Percentiles rank a stretch among this genome's conserved stretches.
Evolutionary conservation across 2,888 invertebrate species (phyloP).

Genomic region (Apantesis nais): DNA sequence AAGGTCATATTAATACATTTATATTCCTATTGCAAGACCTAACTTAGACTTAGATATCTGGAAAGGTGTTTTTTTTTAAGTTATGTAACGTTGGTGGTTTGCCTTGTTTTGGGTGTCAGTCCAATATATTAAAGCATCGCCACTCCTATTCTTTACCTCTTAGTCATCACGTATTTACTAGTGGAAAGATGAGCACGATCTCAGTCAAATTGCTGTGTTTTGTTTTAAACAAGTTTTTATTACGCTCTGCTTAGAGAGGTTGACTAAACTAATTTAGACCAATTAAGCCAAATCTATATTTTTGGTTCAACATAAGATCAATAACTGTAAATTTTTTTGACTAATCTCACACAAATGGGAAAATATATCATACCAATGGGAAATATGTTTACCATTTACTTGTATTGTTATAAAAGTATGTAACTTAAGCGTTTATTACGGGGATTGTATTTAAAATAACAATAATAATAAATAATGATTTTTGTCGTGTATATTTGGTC

Average conservation of each 20-base stretch:
- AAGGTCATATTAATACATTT: not conserved
- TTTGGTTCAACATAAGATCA: not conserved
- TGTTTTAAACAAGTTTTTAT: not conserved
- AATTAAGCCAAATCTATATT: not conserved
- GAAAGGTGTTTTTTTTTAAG: too few relatives aligned
- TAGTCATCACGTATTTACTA: not conserved
- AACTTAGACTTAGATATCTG: not conserved
- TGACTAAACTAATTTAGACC: not conserved
- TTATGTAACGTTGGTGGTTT: too few relatives aligned
- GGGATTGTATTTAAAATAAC: slow-evolving; percentile 59
- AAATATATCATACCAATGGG: not conserved
- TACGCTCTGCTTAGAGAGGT: not conserved
- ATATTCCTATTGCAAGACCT: not conserved
- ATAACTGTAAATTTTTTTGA: not conserved
- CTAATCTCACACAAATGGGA: not conserved
- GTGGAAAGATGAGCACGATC: not conserved
- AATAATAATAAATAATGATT: slow-evolving; percentile 57
- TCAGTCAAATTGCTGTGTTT: too few relatives aligned
- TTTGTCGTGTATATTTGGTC: slow-evolving; percentile 57
- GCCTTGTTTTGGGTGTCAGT: too few relatives aligned
- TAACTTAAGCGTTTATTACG: slow-evolving; percentile 48
- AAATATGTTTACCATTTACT: slow-evolving; percentile 7
- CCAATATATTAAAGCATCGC: not conserved
- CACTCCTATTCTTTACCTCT: not conserved
- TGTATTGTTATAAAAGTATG: slow-evolving; percentile 29